phyloP scores from a whole-genome alignment of 2,113 vertebrate genomes.

The Athene cunicularia region DNA sequence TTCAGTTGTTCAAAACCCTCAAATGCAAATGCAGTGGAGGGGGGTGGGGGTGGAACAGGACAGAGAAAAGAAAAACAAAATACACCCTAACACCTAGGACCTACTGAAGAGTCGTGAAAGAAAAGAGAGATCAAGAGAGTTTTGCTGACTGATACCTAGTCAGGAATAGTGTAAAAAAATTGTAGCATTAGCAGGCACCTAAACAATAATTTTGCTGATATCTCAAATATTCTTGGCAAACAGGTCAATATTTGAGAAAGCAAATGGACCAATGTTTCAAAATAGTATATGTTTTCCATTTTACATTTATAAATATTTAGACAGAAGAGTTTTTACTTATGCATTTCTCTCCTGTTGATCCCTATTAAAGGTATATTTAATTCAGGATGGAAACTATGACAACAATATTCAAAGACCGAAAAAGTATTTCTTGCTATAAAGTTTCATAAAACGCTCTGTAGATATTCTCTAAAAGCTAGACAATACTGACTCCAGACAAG shows the following conservation, averaged over 20 bases:
- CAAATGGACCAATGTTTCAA: background rate
- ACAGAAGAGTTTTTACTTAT: background rate
- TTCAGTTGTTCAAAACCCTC: background rate
- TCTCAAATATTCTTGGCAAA: background rate
- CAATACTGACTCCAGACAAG: background rate
- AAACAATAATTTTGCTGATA: background rate
- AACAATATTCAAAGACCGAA: background rate
- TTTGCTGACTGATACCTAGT: background rate
- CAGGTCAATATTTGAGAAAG: background rate
- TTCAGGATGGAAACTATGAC: background rate
- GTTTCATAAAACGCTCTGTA: background rate
- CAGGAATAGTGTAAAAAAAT: background rate
- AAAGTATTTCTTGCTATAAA: background rate
- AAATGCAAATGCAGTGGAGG: background rate
- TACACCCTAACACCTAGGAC: background rate
- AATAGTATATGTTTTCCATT: background rate
- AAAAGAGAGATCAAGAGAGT: background rate
- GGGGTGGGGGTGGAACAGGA: rapidly evolving
- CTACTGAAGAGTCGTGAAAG: background rate
- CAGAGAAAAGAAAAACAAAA: background rate
- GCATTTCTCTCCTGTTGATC: background rate
- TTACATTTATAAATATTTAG: background rate
- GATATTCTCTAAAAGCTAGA: background rate
- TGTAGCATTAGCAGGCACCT: background rate
- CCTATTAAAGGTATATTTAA: background rate